phyloP scores from a whole-genome alignment of 2,113 vertebrate genomes.

The Coptodon rendalli region DNA sequence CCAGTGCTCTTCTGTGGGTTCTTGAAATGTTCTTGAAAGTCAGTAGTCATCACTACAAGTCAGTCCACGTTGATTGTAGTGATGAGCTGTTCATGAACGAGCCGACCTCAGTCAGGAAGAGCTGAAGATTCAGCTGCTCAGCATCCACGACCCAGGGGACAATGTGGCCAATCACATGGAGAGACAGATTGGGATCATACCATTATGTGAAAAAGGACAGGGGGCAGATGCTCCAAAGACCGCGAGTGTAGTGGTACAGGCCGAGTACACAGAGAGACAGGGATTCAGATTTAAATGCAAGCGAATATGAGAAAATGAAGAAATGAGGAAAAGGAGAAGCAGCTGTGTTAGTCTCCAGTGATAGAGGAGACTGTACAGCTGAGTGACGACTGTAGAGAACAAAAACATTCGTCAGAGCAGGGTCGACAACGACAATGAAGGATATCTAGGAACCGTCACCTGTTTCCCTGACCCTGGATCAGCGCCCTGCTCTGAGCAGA shows the following conservation, averaged over 20 bases:
- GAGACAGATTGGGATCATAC: background rate
- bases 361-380: rapidly evolving
- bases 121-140: background rate
- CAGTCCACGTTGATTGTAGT: background rate
- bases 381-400: background rate
- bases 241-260: background rate
- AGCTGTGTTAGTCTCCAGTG: background rate
- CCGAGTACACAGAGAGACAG: background rate
- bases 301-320: background rate
- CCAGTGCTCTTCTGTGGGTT: background rate
- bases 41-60: rapidly evolving
- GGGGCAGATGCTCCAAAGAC: background rate
- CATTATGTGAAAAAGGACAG: rapidly evolving
- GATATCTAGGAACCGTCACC: background rate
- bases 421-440: background rate
- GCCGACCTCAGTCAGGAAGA: background rate
- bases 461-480: background rate
- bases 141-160: background rate
- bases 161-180: background rate
- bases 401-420: background rate
- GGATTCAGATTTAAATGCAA: background rate
- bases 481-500: background rate
- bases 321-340: background rate
- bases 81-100: background rate
- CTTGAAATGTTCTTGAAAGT: background rate